Percentiles rank a stretch among this genome's conserved stretches.
Conservation (phyloP, 2,797 vertebrate genomes). For the Acipenser ruthenus region DNA sequence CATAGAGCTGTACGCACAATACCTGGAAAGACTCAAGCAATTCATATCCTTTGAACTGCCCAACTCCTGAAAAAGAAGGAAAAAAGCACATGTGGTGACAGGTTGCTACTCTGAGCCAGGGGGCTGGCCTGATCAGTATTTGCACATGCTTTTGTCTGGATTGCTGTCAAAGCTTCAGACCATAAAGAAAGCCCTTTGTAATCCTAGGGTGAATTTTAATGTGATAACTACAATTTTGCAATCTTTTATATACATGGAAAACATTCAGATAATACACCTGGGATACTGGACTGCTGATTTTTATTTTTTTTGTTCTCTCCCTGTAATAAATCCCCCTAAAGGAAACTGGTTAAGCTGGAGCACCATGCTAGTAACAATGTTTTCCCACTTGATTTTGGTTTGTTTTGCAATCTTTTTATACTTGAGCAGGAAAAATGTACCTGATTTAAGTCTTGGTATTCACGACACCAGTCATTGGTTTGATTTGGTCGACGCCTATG, state of each 20-base stretch:
- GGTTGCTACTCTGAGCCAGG: slow-evolving; percentile 55
- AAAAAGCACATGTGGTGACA: slow-evolving; percentile 21
- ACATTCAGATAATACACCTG: slow-evolving; percentile 56
- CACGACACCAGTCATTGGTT: not conserved
- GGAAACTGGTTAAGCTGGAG: slow-evolving; percentile 32
- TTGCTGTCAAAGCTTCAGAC: slow-evolving; percentile 44
- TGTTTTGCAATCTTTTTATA: slow-evolving; percentile 18
- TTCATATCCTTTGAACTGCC: slow-evolving; percentile 91
- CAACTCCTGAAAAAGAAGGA: slow-evolving; percentile 68
- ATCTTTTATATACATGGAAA: slow-evolving; percentile 63
- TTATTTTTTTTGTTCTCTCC: slow-evolving; percentile 20
- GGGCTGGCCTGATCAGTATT: slow-evolving; percentile 48
- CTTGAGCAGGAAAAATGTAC: not conserved
- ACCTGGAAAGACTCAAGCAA: slow-evolving; percentile 91
- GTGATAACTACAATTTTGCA: slow-evolving; percentile 43
- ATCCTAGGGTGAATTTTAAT: slow-evolving; percentile 40
- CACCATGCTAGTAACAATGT: slow-evolving; percentile 46
- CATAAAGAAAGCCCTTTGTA: slow-evolving; percentile 41
- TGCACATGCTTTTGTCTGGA: slow-evolving; percentile 63
- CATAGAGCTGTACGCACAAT: slow-evolving; percentile 94
- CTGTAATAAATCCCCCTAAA: slow-evolving; percentile 38
- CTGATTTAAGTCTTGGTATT: not conserved
- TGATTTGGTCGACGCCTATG: slow-evolving; percentile 14
- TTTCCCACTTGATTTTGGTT: slow-evolving; percentile 21
- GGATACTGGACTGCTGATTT: slow-evolving; percentile 37